Base-by-base conservation (phyloP, 2,797 vertebrate genomes). In the Molothrus ater region DNA sequence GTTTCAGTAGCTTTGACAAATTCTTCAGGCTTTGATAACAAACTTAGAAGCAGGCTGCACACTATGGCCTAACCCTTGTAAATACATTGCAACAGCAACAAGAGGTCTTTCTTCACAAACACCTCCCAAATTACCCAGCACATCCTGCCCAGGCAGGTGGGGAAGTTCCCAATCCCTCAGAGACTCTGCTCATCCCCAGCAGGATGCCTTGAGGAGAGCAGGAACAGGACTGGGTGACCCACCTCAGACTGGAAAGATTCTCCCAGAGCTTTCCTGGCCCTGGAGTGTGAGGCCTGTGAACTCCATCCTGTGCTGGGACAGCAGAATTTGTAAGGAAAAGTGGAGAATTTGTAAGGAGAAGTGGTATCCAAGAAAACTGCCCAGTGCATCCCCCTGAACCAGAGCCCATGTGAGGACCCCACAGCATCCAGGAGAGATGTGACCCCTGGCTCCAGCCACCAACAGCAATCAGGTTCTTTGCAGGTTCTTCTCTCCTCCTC, bases 391-490 rank as follows among this genome's bases (percentile, higher is more conserved):
- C 8, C 24, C 20, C 22, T 6, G n/a, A n/a, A 20, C 22, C 63
- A 64, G 31, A 1, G 53, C 22, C 24, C 3, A 0, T 11, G 40
- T 0, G 2, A 64, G 75, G 40, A 34, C 16, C 57, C 4, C 32
- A 29, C 70, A 65, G 36, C 42, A 50, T 11, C 51, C 72, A 4
- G 4, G 32, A 68, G 48, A 59, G 65, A 19, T 38, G 31, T 22
- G 69, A 6, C 3, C 9, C 32, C 28, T 10, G 11, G 12, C 26
- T 91, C 21, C 21, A 8, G 24, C 31, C 64, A 50, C 64, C 11
- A 47, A 5, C n/a, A 73, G 7, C 42, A 40, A 17, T 15, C 15
- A 3, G 38, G 40, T 4, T 34, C 36, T 65, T 51, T n/a, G 15
- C 50, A 47, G 31, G 20, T 22, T n/a, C 32, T 56, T 22, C 18